Evolutionary conservation across 2,113 vertebrate species (phyloP).

Genomic region (Spheniscus mendiculus): DNA sequence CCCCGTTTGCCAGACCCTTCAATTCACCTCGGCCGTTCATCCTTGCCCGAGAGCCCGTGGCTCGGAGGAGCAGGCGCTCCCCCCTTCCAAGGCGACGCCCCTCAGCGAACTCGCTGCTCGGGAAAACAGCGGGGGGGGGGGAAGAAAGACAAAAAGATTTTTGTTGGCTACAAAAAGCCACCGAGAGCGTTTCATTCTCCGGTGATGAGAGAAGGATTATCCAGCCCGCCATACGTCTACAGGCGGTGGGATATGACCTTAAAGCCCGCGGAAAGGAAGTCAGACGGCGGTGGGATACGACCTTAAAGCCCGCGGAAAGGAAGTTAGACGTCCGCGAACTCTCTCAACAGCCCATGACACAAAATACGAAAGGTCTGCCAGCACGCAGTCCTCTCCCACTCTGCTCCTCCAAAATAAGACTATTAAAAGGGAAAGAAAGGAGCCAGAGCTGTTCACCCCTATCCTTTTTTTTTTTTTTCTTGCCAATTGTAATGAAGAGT

Average conservation of each 20-base stretch:
- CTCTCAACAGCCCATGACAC: not conserved
- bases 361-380: not conserved
- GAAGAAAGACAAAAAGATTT: not conserved
- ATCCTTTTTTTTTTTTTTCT: not conserved
- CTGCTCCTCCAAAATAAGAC: not conserved
- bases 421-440: not conserved
- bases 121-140: not conserved
- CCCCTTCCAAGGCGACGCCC: not conserved
- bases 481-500: not conserved
- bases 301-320: not conserved
- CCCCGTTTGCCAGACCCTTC: not conserved
- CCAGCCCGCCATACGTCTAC: not conserved
- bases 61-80: not conserved
- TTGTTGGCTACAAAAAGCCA: not conserved
- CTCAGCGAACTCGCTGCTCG: not conserved
- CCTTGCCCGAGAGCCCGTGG: not conserved
- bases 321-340: not conserved
- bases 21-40: accelerated
- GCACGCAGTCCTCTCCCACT: not conserved
- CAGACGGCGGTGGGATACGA: not conserved
- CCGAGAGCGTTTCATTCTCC: not conserved
- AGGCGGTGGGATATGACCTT: not conserved
- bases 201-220: not conserved
- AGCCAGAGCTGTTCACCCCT: not conserved
- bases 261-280: not conserved